Conservation (phyloP, 1,140 invertebrate species). For the Drosophila pectinifera region DNA sequence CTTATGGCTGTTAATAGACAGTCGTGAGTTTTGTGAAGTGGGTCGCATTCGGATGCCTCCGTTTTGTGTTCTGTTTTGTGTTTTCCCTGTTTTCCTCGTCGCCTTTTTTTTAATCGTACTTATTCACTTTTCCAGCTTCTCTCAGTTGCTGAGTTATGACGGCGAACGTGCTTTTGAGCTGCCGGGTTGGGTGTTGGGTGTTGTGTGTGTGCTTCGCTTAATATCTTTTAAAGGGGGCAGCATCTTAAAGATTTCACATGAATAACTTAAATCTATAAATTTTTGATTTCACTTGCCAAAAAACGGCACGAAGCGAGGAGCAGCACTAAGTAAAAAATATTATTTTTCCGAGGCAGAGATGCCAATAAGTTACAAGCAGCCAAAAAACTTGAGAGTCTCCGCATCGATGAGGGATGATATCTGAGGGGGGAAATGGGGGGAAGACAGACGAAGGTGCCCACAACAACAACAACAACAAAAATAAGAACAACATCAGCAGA, state of each 20-base stretch:
- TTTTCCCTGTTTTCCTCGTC: slow-evolving; percentile 3
- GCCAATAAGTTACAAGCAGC: slow-evolving; percentile 68
- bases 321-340: slow-evolving; percentile 56
- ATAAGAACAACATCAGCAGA: slow-evolving; percentile 36
- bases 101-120: slow-evolving; percentile 1
- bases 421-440: neutral
- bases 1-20: slow-evolving; percentile 75
- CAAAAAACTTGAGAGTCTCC: slow-evolving; percentile 31
- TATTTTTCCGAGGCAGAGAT: slow-evolving; percentile 61
- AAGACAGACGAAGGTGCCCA: slow-evolving; percentile 27
- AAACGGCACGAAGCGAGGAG: slow-evolving; percentile 1
- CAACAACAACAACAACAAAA: slow-evolving; percentile 34
- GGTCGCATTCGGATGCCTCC: slow-evolving; percentile 46
- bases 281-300: slow-evolving; percentile 77
- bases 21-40: slow-evolving; percentile 71
- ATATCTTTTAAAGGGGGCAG: slow-evolving; percentile 59
- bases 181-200: slow-evolving; percentile 49
- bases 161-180: slow-evolving; percentile 67
- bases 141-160: slow-evolving; percentile 69
- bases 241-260: slow-evolving; percentile 81
- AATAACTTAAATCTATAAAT: slow-evolving; percentile 84
- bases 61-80: slow-evolving; percentile 32
- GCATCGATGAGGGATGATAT: slow-evolving; percentile 46
- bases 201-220: slow-evolving; percentile 27
- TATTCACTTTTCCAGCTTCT: slow-evolving; percentile 41